These are phyloP conservation scores for Astur gentilis DNA, from an alignment of 2,113 vertebrate species.

Conservation along the genomic window DNA sequence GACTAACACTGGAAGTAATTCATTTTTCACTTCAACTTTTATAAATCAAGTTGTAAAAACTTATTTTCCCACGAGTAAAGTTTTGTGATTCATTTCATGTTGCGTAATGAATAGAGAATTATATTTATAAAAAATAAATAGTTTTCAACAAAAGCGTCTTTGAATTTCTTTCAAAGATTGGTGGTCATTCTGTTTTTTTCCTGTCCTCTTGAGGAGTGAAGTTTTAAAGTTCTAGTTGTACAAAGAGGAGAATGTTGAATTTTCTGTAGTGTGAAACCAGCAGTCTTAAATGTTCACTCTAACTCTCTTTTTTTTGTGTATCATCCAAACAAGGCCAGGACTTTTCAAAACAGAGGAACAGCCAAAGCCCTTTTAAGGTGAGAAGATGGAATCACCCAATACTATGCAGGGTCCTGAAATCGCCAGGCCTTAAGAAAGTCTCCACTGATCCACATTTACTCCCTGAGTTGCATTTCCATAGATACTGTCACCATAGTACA, in stretches of 20 bases:
- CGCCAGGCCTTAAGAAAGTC: neutral
- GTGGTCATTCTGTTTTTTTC: neutral
- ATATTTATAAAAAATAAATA: constrained; percentile 27
- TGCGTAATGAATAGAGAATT: neutral
- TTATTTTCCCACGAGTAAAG: neutral
- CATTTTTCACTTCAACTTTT: neutral
- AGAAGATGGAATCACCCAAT: neutral
- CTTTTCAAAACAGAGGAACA: neutral
- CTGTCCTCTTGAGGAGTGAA: neutral
- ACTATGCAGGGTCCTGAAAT: neutral
- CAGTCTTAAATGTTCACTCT: neutral
- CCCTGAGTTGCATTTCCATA: neutral
- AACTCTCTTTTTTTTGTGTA: neutral
- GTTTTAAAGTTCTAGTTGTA: neutral
- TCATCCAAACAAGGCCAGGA: neutral
- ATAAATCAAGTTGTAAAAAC: neutral
- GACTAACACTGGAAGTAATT: constrained; percentile 6
- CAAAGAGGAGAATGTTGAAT: neutral
- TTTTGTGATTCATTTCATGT: neutral
- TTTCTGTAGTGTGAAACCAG: neutral
- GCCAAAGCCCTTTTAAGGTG: constrained; percentile 3
- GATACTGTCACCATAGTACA: neutral
- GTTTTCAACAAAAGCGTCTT: neutral
- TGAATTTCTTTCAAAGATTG: neutral
- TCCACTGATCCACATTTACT: neutral